A percentile compares a stretch with the other conserved stretches of the same genome.
Conservation (phyloP, 1,140 invertebrate genomes). For the Limonius californicus region DNA sequence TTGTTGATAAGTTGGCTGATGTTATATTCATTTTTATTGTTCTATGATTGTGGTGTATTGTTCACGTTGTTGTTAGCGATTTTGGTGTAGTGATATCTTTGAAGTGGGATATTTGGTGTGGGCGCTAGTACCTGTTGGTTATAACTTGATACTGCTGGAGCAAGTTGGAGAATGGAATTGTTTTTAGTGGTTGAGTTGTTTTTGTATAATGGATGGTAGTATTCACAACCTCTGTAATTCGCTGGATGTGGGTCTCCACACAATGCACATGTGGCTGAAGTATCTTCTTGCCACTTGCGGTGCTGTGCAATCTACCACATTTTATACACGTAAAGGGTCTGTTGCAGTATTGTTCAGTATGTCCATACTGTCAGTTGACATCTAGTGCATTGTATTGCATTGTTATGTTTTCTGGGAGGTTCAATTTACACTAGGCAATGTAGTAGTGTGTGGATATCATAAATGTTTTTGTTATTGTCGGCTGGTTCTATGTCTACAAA, state of each 20-base stretch:
- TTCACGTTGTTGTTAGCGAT: background rate
- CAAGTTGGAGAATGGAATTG: too few species aligned
- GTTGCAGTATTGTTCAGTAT: background rate
- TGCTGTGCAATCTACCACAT: background rate
- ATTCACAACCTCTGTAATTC: background rate
- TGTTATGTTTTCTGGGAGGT: background rate
- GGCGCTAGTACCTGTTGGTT: background rate
- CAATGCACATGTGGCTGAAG: background rate
- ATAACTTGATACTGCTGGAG: too few species aligned
- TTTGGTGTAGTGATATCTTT: background rate
- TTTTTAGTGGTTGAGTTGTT: too few species aligned
- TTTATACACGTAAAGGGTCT: background rate
- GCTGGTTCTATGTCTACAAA: background rate
- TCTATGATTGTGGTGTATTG: background rate
- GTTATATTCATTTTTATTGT: background rate
- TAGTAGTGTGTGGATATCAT: background rate
- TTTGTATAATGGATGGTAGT: background rate
- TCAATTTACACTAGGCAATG: background rate
- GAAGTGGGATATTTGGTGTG: background rate
- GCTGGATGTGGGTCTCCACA: conserved; percentile 1
- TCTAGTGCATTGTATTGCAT: background rate
- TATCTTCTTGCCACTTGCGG: background rate
- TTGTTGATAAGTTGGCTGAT: background rate
- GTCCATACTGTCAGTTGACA: background rate
- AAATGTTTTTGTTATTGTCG: background rate